Base-by-base conservation (phyloP, 2,113 vertebrate species). In the Oncorhynchus tshawytscha region DNA sequence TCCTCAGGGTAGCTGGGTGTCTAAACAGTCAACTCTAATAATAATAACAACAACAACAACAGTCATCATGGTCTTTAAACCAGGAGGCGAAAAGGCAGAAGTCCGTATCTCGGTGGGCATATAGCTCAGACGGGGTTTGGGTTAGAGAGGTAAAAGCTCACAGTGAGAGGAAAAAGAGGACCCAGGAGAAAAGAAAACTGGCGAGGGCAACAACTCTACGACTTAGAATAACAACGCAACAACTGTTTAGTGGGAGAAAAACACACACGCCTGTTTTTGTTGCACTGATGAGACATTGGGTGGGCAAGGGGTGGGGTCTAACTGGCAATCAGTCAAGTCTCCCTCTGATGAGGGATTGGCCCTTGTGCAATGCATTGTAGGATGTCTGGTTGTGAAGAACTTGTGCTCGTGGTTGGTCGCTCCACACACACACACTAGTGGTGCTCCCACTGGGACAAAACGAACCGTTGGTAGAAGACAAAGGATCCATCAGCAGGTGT, bases 121-220 rank as follows among this genome's bases (percentile, higher is more conserved):
- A 67, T 78, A 34, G 54, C 24, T 27, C 66, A 82, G 65, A 67
- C 70, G 77, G 31, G 64, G 81, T 87, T 85, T 54, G 18, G 57
- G 39, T 45, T 45, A 45, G 24, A 54, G 70, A 78, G 86, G 85
- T 88, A 83, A 79, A 84, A 85, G 81, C 78, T 90, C 88, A 89
- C 90, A 88, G 89, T 88, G 87, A 86, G 77, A 82, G 70, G 81
- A 39, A 51, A 51, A 72, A 70, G 73, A 72, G 80, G 78, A 70
- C 81, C 78, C 34, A 8, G 34, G 51, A 66, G 66, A 71, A 4
- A 5, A 13, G n/a, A 18, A 25, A 13, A 8, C 11, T 69, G 25
- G 27, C 5, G 51, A 9, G 18, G 29, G 15, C 9, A 45, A 60
- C 3, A 12, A 57, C 57, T 68, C 64, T 48, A 76, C 39, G 1